Conservation (phyloP, 2,888 invertebrate genomes). For the Drosophila anceps region DNA sequence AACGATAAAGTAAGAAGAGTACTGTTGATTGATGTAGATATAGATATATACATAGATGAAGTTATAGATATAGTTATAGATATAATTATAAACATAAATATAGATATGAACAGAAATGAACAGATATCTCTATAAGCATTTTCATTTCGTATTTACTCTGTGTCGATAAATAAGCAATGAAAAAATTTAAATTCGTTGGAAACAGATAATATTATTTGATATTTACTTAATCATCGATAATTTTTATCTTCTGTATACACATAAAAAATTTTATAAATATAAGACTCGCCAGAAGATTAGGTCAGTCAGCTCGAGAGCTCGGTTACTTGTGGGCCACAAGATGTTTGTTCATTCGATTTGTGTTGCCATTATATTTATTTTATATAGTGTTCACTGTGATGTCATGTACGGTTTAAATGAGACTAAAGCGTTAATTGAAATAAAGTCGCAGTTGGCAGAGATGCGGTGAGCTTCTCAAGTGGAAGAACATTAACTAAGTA, state of each 20-base stretch:
- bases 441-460: neutral
- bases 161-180: neutral
- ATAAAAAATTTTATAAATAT: neutral
- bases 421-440: neutral
- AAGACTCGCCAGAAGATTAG: neutral
- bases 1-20: neutral
- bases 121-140: no score
- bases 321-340: neutral
- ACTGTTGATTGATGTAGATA: neutral
- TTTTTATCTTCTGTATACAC: neutral
- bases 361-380: neutral
- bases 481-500: neutral
- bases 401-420: neutral
- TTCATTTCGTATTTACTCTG: neutral
- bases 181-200: neutral
- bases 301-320: neutral
- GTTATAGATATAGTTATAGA: slow-evolving; percentile 1
- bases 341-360: neutral
- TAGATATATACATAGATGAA: slow-evolving; percentile 1
- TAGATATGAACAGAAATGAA: neutral
- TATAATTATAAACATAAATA: neutral
- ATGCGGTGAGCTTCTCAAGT: neutral
- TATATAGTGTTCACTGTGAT: neutral
- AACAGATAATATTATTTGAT: neutral
- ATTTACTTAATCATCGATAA: neutral